A percentile compares a stretch with the other conserved stretches of the same genome.
phyloP scores from a whole-genome alignment of 2,113 vertebrate species.

The Eublepharis macularius region DNA sequence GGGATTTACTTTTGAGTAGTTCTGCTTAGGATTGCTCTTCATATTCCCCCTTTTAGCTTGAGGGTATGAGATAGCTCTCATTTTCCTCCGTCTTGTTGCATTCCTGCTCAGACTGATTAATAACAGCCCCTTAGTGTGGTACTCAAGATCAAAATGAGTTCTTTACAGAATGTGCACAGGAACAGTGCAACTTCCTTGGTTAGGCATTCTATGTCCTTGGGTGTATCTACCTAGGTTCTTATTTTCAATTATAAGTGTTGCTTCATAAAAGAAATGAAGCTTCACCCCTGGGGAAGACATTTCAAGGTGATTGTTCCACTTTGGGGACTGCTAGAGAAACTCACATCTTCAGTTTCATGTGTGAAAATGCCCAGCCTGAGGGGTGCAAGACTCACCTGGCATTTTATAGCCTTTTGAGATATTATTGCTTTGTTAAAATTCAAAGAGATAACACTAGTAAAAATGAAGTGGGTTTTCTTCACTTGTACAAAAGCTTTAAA shows the following conservation, averaged over 20 bases:
- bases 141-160: not conserved
- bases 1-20: no score
- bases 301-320: conserved; percentile 3
- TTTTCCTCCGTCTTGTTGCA: not conserved
- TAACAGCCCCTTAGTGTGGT: not conserved
- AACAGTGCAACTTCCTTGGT: not conserved
- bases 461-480: conserved; percentile 44
- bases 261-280: not conserved
- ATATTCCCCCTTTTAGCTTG: not conserved
- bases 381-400: not conserved
- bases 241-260: conserved; percentile 13
- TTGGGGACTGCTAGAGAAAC: conserved; percentile 10
- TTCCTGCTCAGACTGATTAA: not conserved
- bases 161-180: not conserved
- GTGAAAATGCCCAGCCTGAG: not conserved
- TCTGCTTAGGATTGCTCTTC: no score
- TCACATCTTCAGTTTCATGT: not conserved
- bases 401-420: not conserved
- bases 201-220: not conserved
- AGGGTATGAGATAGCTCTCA: not conserved
- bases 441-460: conserved; percentile 27
- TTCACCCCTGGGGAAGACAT: fast-evolving
- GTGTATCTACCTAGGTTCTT: not conserved
- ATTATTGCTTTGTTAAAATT: conserved; percentile 57
- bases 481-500: conserved; percentile 32